A percentile compares a stretch with the other conserved stretches of the same genome.
These are phyloP conservation scores for Chrysemys picta DNA, from an alignment of 2,113 vertebrate species.

Conservation along the genomic window DNA sequence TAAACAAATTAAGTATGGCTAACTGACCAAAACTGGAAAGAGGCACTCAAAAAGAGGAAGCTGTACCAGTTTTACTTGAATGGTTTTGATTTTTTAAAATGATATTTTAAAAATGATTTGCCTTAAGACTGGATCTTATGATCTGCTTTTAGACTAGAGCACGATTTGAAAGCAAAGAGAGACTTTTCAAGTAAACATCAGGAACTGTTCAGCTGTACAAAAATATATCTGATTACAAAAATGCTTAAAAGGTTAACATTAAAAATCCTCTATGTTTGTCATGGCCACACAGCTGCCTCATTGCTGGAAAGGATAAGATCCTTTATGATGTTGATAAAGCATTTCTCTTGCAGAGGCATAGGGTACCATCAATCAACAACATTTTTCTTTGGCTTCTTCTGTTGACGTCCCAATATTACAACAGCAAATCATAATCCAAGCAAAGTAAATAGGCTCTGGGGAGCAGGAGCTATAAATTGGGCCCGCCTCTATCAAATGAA, in stretches of 20 bases:
- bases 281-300: conserved; percentile 11
- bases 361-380: conserved; percentile 72
- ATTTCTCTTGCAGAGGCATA: conserved; percentile 65
- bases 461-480: conserved; percentile 72
- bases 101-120: background rate
- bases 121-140: background rate
- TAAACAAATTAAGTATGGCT: background rate
- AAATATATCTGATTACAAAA: conserved; percentile 33
- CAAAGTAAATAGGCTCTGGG: conserved; percentile 76
- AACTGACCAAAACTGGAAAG: background rate
- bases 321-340: conserved; percentile 75
- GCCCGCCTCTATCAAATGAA: conserved; percentile 72
- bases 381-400: conserved; percentile 72
- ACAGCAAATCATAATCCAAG: conserved; percentile 79
- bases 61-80: background rate
- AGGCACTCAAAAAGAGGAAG: background rate
- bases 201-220: background rate
- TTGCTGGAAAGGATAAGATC: conserved; percentile 64
- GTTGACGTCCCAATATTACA: conserved; percentile 76
- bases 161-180: background rate
- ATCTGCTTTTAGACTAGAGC: conserved; percentile 6
- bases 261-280: conserved; percentile 49
- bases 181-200: background rate
- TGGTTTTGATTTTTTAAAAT: background rate
- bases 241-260: conserved; percentile 20